A percentile compares a stretch with the other conserved stretches of the same genome.
Conservation (phyloP, 1,140 invertebrate genomes). For the Atta colombica region DNA sequence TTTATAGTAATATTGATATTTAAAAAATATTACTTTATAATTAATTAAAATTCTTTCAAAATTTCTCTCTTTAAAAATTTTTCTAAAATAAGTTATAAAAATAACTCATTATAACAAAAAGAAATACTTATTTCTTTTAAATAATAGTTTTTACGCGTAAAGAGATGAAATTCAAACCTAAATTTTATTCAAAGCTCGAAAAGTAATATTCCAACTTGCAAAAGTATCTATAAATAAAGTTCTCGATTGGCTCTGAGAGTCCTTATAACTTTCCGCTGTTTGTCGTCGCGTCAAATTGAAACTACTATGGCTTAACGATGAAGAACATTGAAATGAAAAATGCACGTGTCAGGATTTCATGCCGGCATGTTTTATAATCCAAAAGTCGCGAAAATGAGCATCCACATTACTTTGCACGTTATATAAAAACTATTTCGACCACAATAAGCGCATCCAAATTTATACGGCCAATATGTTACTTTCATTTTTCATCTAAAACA, state of each 20-base stretch:
- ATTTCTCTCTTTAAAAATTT: not conserved
- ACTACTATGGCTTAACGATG: not conserved
- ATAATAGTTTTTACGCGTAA: not conserved
- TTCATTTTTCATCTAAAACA: not conserved
- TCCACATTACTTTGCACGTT: conserved; percentile 7
- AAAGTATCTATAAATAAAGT: conserved; percentile 31
- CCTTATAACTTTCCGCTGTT: conserved; percentile 11
- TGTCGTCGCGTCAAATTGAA: conserved; percentile 30
- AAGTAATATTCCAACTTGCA: conserved; percentile 30
- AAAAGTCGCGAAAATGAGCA: not conserved
- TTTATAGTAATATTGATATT: not conserved
- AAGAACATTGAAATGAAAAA: not conserved
- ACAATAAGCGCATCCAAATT: conserved; percentile 15
- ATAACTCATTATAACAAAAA: not conserved
- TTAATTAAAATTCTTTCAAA: not conserved
- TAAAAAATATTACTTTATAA: not conserved
- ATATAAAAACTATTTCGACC: not conserved
- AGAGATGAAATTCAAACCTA: conserved; percentile 18
- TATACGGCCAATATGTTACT: not conserved
- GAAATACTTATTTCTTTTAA: not conserved
- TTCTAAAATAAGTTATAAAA: not conserved
- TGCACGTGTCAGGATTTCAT: not conserved
- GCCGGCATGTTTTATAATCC: conserved; percentile 5
- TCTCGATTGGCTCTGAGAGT: conserved; percentile 7
- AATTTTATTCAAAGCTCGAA: conserved; percentile 16